Percentiles rank a stretch among this genome's conserved stretches.
Conservation (phyloP, 2,113 vertebrate species). For the Melanotaenia duboulayi region DNA sequence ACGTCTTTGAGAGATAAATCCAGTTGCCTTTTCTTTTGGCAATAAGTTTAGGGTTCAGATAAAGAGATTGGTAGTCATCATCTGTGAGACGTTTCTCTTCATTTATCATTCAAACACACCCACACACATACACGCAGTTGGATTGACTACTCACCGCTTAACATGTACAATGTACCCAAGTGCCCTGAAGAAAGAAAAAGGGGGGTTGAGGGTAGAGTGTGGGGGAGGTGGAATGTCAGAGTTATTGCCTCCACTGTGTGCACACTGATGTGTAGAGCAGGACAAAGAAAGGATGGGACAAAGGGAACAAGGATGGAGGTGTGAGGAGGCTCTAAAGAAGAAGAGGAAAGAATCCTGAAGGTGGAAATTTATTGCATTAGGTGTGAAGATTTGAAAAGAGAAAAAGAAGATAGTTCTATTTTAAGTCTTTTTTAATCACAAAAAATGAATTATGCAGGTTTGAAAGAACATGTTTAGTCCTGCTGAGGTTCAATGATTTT, state of each 20-base stretch:
- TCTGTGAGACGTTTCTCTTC: slow-evolving; percentile 52
- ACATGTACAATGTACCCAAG: slow-evolving; percentile 37
- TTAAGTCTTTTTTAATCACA: slow-evolving; percentile 19
- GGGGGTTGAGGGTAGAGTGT: slow-evolving; percentile 11
- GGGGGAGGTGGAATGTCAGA: slow-evolving; percentile 49
- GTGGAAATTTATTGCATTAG: slow-evolving; percentile 18
- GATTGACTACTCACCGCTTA: slow-evolving; percentile 38
- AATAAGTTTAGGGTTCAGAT: slow-evolving; percentile 43
- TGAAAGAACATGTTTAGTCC: background rate
- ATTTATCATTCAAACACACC: slow-evolving; percentile 59
- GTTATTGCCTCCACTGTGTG: slow-evolving; percentile 53
- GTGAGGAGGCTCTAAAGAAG: slow-evolving; percentile 17
- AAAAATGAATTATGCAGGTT: slow-evolving; percentile 5
- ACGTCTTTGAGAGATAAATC: slow-evolving; percentile 74
- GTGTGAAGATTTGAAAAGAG: slow-evolving; percentile 6
- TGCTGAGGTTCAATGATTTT: too few species aligned
- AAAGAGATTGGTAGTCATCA: slow-evolving; percentile 54
- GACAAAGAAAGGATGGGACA: slow-evolving; percentile 73
- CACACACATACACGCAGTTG: slow-evolving; percentile 15
- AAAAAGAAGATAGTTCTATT: background rate
- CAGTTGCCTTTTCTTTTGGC: slow-evolving; percentile 67
- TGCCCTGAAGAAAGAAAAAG: slow-evolving; percentile 46
- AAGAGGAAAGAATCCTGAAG: slow-evolving; percentile 22
- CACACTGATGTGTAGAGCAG: slow-evolving; percentile 65
- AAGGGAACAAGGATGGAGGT: slow-evolving; percentile 56